Percentiles rank a stretch among this genome's conserved stretches.
Evolutionary conservation across 2,797 vertebrate species (phyloP).

Genomic region (Tadarida brasiliensis): DNA sequence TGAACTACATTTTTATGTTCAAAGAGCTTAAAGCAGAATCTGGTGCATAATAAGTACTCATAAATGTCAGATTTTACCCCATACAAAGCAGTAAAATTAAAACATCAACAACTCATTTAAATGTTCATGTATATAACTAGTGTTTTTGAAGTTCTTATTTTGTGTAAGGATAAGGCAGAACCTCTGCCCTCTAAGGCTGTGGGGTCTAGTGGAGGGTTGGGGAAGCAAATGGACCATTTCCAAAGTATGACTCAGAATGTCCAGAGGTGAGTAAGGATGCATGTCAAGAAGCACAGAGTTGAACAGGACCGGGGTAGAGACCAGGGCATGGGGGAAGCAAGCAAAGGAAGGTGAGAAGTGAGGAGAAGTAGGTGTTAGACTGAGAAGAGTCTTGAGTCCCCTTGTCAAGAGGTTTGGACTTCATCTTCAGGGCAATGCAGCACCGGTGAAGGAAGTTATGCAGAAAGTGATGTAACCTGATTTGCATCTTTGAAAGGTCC

Average conservation of each 20-base stretch:
- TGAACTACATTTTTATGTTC: not conserved
- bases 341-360: not conserved
- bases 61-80: not conserved
- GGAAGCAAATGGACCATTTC: slow-evolving; percentile 21
- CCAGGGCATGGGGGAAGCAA: not conserved
- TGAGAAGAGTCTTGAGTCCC: not conserved
- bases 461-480: not conserved
- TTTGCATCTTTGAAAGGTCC: not conserved
- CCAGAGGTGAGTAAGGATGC: not conserved
- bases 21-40: slow-evolving; percentile 12
- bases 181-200: not conserved
- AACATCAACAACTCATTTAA: slow-evolving; percentile 2
- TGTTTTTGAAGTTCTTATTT: slow-evolving; percentile 25
- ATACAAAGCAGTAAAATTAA: not conserved
- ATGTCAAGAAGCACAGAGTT: not conserved
- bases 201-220: not conserved
- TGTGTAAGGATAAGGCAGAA: not conserved
- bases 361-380: not conserved
- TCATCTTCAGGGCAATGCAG: not conserved
- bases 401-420: not conserved
- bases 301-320: fast-evolving
- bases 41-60: not conserved
- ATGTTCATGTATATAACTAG: not conserved
- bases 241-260: not conserved
- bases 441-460: not conserved